Evolutionary conservation across 2,888 invertebrate genomes (phyloP), one percentile per base, ranked within the genome.

Genomic region (Acholoe squamosa): DNA sequence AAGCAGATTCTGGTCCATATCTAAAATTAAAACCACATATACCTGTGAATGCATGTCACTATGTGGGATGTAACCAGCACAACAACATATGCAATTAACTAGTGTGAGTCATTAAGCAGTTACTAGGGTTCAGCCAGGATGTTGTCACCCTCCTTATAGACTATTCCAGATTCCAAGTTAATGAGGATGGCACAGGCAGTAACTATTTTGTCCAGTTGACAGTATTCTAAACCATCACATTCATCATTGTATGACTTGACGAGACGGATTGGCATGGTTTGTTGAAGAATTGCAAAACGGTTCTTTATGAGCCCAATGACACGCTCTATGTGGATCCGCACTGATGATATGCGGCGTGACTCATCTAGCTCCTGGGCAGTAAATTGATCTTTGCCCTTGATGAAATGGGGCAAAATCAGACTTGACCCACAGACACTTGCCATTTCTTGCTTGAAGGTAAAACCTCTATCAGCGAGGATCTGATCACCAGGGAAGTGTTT

Each of bases 291-390:
- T 25, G 77, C 91, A 67, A 88, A 92, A 33, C 92, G 16, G 31
- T 93, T 91, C 52, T 93, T 93, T 28, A 93, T 77, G 0, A 92
- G 76, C 43, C 93, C 92, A 22, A 92, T 93, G 0, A 92, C 92
- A 28, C 92, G 19, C 84, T 92, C 92, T 33, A 92, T 90, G 84
- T 92, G 93, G 19, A 93, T 93, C 51, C 92, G 52, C 0, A 92
- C 91, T 43, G 71, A 80, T 5, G 71, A 89, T 12, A 92, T 92
- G 56, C 91, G 90, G n/a, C 92, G 31, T 3, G 92, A 92, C 22
- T 19, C 89, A 67, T 93, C 92, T 7, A 92, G 89, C 16, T 93
- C 92, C 28, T 67, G 43, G 25, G 92, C 92, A 34, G 91, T 88
- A 51, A 93, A 80, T 77, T 93, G 93, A 16, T 86, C 89, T 76